A percentile compares a stretch with the other conserved stretches of the same genome.
Conservation (phyloP, 2,113 vertebrate genomes). For the Ochotona princeps region DNA sequence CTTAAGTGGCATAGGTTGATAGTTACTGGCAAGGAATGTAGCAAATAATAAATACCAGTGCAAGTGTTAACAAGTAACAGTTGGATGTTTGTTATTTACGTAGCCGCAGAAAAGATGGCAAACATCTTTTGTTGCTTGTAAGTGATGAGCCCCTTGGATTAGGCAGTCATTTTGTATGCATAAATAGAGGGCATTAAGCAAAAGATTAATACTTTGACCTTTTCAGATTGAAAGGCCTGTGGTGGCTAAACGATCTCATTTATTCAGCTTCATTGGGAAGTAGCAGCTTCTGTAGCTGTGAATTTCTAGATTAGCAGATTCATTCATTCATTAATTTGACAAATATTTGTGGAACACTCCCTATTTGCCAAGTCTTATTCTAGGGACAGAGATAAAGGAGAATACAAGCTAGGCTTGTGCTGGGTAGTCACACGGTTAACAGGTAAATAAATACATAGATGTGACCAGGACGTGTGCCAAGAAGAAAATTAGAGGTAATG, state of each 20-base stretch:
- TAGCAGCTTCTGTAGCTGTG: not conserved
- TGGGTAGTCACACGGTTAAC: not conserved
- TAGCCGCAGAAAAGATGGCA: not conserved
- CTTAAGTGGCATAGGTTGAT: not conserved
- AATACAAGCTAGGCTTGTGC: not conserved
- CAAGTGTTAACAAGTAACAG: not conserved
- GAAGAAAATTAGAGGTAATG: not conserved
- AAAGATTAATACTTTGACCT: constrained; percentile 70
- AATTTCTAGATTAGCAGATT: constrained; percentile 40
- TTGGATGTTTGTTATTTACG: not conserved
- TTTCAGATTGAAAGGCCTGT: constrained; percentile 56
- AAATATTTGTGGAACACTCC: not conserved
- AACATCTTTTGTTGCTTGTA: not conserved
- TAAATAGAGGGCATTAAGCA: constrained; percentile 54
- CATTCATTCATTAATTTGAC: constrained; percentile 42
- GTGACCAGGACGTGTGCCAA: not conserved
- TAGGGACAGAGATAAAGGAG: constrained; percentile 25
- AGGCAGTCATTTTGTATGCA: constrained; percentile 25
- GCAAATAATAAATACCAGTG: constrained; percentile 39
- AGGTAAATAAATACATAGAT: not conserved
- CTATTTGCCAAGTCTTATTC: constrained; percentile 1
- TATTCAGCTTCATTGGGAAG: constrained; percentile 56
- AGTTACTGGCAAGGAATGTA: not conserved
- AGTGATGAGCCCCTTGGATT: not conserved
- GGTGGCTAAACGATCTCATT: constrained; percentile 59